These are phyloP conservation scores for Stomorhina lunata DNA, from an alignment of 2,888 invertebrate species.

Conservation along the genomic window DNA sequence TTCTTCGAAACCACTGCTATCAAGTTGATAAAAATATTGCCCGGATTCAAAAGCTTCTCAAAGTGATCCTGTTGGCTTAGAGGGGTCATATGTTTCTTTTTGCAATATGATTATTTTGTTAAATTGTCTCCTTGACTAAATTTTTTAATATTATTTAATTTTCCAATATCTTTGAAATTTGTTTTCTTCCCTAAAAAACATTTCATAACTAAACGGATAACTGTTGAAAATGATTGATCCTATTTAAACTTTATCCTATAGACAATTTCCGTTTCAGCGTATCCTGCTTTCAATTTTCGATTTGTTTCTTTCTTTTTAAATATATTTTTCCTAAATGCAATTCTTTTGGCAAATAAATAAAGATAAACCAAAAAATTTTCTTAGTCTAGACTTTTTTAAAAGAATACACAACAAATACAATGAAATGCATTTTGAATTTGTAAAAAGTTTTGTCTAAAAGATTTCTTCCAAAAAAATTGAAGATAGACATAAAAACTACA, in stretches of 20 bases:
- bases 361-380: constrained; percentile 36
- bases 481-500: constrained; percentile 31
- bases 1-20: too few relatives aligned
- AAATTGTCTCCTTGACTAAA: too few relatives aligned
- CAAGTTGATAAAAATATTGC: too few relatives aligned
- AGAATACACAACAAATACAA: constrained; percentile 26
- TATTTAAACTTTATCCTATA: constrained; percentile 52
- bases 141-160: too few relatives aligned
- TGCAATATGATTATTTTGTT: too few relatives aligned
- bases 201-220: constrained; percentile 23
- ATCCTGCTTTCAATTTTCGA: neutral
- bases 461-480: constrained; percentile 5
- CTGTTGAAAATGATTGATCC: constrained; percentile 58
- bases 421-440: constrained; percentile 61
- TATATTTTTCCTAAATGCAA: neutral
- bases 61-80: too few relatives aligned
- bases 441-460: constrained; percentile 52
- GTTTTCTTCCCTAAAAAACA: neutral
- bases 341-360: neutral
- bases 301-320: constrained; percentile 1
- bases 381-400: constrained; percentile 61
- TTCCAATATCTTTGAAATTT: too few relatives aligned
- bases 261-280: constrained; percentile 41
- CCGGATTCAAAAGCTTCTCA: too few relatives aligned
- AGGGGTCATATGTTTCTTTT: too few relatives aligned